Conservation (phyloP, 2,888 invertebrate genomes). For the Malacosoma neustria region DNA sequence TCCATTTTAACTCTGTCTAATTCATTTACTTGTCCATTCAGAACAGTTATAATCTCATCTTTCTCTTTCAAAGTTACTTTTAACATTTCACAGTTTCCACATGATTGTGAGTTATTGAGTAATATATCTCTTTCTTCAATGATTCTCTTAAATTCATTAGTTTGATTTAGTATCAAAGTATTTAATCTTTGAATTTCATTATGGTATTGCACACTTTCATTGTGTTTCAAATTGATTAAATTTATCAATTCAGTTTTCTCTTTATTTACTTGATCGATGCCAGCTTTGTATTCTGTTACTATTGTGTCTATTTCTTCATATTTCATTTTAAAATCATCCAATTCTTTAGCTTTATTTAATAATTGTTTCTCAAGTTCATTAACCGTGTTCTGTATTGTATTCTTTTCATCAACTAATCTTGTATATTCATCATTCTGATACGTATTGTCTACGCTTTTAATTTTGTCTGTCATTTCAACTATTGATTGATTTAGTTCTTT, state of each 20-base stretch:
- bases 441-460: constrained; percentile 35
- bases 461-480: constrained; percentile 42
- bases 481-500: constrained; percentile 50
- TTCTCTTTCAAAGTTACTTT: constrained; percentile 44
- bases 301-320: constrained; percentile 29
- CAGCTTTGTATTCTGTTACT: constrained; percentile 36
- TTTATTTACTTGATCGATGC: constrained; percentile 36
- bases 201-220: constrained; percentile 89
- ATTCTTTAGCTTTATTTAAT: constrained; percentile 30
- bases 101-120: constrained; percentile 25
- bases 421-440: constrained; percentile 39
- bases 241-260: constrained; percentile 83
- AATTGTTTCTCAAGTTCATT: constrained; percentile 28
- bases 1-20: constrained; percentile 51
- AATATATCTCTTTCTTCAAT: constrained; percentile 42
- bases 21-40: constrained; percentile 37
- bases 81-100: constrained; percentile 43
- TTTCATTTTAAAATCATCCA: constrained; percentile 30
- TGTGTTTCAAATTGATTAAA: constrained; percentile 86
- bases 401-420: constrained; percentile 41
- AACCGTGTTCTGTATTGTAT: constrained; percentile 31
- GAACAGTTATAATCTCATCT: constrained; percentile 43
- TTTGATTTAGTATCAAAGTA: constrained; percentile 72
- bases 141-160: constrained; percentile 42
- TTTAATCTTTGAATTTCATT: constrained; percentile 88